phyloP scores from a whole-genome alignment of 2,113 vertebrate genomes.

The Atrichornis clamosus region DNA sequence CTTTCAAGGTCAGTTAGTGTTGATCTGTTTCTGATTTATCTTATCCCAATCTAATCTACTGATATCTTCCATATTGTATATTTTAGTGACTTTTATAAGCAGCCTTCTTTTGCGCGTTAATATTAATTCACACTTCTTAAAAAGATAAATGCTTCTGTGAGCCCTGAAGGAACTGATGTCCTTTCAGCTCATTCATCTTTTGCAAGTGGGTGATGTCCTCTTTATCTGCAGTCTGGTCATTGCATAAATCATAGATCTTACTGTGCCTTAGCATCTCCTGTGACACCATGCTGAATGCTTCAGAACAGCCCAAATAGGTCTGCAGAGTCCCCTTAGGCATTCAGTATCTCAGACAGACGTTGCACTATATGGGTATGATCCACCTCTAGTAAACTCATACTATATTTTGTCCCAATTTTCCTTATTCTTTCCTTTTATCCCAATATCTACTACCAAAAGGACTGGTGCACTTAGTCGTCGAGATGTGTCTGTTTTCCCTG shows the following conservation, averaged over 20 bases:
- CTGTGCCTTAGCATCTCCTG: not conserved
- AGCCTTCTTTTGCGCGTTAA: not conserved
- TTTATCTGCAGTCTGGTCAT: not conserved
- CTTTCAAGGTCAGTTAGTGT: not conserved
- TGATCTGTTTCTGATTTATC: not conserved
- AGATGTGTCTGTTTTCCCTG: not conserved
- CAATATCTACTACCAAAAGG: not conserved
- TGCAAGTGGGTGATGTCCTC: not conserved
- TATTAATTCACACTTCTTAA: not conserved
- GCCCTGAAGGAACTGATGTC: not conserved
- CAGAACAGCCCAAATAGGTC: not conserved
- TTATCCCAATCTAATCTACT: not conserved
- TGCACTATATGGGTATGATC: not conserved
- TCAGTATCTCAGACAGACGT: not conserved
- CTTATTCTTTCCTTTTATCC: not conserved
- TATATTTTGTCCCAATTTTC: not conserved
- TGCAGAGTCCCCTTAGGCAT: not conserved
- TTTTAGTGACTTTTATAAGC: not conserved
- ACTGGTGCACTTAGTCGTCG: rapidly evolving
- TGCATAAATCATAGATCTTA: not conserved
- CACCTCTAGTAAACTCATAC: not conserved
- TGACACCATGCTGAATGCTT: not conserved
- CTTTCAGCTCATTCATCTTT: not conserved
- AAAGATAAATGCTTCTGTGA: not conserved
- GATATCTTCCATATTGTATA: not conserved